Conservation (phyloP, 2,113 vertebrate genomes). For the Scopus umbretta region DNA sequence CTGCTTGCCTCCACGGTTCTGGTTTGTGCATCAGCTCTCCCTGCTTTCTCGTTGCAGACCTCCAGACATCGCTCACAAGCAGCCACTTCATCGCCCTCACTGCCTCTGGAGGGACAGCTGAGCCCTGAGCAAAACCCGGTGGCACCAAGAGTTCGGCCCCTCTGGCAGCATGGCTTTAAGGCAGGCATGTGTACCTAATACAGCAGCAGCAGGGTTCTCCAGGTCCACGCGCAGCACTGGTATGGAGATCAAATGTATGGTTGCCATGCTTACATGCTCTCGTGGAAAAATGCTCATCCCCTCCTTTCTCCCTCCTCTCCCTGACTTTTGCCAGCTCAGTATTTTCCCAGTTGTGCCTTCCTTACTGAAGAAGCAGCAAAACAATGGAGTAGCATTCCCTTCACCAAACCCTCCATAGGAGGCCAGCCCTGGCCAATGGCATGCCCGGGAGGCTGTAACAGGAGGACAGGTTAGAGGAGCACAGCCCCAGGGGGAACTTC, state of each 20-base stretch:
- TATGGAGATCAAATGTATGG: neutral
- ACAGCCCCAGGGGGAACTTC: neutral
- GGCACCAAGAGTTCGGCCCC: neutral
- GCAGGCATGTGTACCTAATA: neutral
- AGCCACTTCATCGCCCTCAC: neutral
- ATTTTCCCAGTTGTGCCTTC: neutral
- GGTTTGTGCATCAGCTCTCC: neutral
- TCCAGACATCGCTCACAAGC: fast-evolving
- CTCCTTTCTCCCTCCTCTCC: neutral
- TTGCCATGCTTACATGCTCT: neutral
- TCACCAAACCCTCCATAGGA: neutral
- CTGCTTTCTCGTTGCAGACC: neutral
- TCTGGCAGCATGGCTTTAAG: neutral
- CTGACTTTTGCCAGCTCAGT: neutral
- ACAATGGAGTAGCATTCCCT: fast-evolving
- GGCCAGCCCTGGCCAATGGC: fast-evolving
- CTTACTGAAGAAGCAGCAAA: neutral
- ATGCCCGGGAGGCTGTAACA: neutral
- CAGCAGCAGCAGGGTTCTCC: neutral
- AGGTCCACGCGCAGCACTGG: fast-evolving
- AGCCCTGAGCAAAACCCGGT: neutral
- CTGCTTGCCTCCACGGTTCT: neutral
- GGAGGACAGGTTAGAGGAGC: neutral
- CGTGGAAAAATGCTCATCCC: neutral
- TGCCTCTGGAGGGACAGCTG: neutral